phyloP scores from a whole-genome alignment of 2,113 vertebrate species.

The Toxostoma redivivum region DNA sequence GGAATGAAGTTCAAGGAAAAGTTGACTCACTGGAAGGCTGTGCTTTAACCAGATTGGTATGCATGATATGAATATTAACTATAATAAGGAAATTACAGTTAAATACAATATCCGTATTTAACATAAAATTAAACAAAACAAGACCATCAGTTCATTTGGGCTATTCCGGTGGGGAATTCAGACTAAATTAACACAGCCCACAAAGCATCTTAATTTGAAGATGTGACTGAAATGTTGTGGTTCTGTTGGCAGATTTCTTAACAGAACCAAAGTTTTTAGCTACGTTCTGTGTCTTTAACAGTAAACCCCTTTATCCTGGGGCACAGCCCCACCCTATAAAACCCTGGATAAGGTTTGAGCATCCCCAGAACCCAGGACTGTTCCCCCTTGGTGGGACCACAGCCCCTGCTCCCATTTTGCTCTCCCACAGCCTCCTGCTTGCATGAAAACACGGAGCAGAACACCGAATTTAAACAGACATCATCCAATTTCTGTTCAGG shows the following conservation, averaged over 20 bases:
- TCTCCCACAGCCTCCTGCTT: background rate
- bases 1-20: background rate
- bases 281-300: background rate
- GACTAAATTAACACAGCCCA: conserved; percentile 21
- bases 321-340: background rate
- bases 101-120: conserved; percentile 27
- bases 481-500: background rate
- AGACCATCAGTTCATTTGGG: conserved; percentile 3
- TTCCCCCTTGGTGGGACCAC: fast-evolving
- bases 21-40: background rate
- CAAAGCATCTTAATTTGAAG: conserved; percentile 11
- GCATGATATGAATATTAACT: background rate
- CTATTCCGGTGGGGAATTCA: conserved; percentile 22
- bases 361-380: background rate
- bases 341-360: background rate
- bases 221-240: background rate
- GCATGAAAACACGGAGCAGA: background rate
- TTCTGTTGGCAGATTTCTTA: background rate
- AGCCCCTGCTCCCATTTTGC: background rate
- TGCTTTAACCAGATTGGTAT: background rate
- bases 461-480: background rate
- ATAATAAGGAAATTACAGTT: conserved; percentile 17
- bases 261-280: background rate
- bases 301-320: background rate
- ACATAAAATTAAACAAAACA: conserved; percentile 44